Evolutionary conservation across 2,888 invertebrate species (phyloP), one percentile per base, ranked within the genome.

Genomic region (Candidula unifasciata): DNA sequence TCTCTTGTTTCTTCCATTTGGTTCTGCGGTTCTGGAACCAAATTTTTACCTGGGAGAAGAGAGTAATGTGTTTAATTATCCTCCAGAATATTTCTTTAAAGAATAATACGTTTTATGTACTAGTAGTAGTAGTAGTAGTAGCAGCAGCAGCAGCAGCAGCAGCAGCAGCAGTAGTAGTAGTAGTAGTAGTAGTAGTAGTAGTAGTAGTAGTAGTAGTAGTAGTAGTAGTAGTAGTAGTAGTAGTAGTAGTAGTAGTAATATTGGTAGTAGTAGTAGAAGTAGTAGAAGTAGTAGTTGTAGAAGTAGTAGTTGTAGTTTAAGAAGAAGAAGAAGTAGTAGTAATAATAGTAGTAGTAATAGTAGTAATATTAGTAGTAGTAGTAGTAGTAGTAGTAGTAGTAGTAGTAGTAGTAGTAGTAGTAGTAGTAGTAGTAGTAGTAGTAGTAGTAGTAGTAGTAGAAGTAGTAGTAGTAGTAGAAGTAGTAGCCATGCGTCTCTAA

Each of bases 1-100:
- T 97, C 94, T 98, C 98, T 93, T 97, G 97, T 94, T 98, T 98
- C 95, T 98, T 98, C 96, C 96, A 96, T 91, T 96, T 96, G 35
- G 96, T 96, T 84, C 96, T 94, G 94, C 98, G 95, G 93, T 97
- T 97, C 94, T 97, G 97, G 94, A 97, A 97, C 97, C 97, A 97
- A 89, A 97, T 97, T 94, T 97, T 97, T 90, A 97, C 97, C 97
- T 97, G 95, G 66, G 95, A 95, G 91, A 88, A 82, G 60, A 90
- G 88, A 91, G 89, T 83, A 78, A 68, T n/a, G 3, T 13, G 60
- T 21, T 18, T 54, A 18, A 16, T 18, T 16, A 16, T 10, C 18
- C 18, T 10, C 18, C 18, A 16, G 57, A 54, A 16, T 54, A 18
- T 54, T 54, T 54, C n/a, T n/a, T n/a, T n/a, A n/a, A n/a, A n/a